Evolutionary conservation across 2,797 vertebrate genomes (phyloP), one percentile per base, ranked within the genome.

Genomic region (Sebastes minor): DNA sequence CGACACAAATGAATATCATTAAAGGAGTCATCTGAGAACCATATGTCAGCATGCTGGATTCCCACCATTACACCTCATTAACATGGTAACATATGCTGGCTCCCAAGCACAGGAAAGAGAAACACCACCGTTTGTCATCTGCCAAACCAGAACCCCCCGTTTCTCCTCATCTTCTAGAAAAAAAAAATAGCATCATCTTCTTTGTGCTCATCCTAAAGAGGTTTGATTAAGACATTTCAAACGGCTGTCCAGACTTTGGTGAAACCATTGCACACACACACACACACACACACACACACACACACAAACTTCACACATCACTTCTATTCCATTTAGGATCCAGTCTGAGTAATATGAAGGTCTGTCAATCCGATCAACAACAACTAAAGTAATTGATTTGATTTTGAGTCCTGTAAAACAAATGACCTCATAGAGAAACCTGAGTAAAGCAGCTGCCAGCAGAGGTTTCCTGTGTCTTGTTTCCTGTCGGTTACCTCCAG

Each of bases 51-150:
- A 92, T 94, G 92, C 92, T 92, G 91, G 92, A 94, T 92, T 95
- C 93, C 94, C 93, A 93, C 92, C 93, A 95, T 95, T 93, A 93
- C 90, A 94, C 94, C 95, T 96, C 93, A 95, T 95, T 95, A 95
- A 92, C 94, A 95, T 93, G 94, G 91, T 90, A 93, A 93, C 94
- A 96, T 94, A 95, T 95, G 94, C 92, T 85, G 87, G 92, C 94
- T 94, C 94, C 92, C 94, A 94, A 94, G 93, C 90, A 94, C 81
- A 91, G 81, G 76, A 88, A 93, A 83, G 82, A 92, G 90, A 93
- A 93, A 91, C 86, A 78, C 82, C 63, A 88, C 81, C 70, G 77
- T 86, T 94, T 86, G 89, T 94, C 94, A 95, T 94, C 94, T 92
- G 92, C 85, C 90, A 86, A 90, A 89, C 72, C 85, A 86, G 66